These are phyloP conservation scores for Acanthurus lineatus DNA, from an alignment of 2,797 vertebrate species.

Conservation along the genomic window DNA sequence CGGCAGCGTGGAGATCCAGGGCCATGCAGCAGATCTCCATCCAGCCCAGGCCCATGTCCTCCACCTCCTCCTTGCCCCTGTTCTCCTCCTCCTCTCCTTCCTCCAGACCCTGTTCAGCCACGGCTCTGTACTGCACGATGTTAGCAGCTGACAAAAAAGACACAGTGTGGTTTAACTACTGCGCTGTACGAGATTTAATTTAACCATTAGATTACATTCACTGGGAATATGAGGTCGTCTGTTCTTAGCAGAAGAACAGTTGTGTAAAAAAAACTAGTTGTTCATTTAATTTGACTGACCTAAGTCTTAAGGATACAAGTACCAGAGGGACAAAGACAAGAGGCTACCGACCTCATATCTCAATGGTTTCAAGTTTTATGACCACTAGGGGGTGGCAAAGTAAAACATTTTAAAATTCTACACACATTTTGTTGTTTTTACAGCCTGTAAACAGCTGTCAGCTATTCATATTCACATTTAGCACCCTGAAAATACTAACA, in stretches of 20 bases:
- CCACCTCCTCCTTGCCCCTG: conserved; percentile 77
- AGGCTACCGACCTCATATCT: too few relatives aligned
- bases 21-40: conserved; percentile 91
- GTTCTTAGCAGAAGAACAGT: neutral
- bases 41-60: conserved; percentile 87
- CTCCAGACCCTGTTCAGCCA: conserved; percentile 81
- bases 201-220: neutral
- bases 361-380: too few relatives aligned
- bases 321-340: too few relatives aligned
- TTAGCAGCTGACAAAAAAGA: conserved; percentile 87
- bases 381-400: neutral
- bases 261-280: neutral
- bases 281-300: neutral
- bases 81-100: conserved; percentile 84
- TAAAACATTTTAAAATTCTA: neutral
- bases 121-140: conserved; percentile 91
- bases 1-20: conserved; percentile 89
- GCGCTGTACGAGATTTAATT: neutral
- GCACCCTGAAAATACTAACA: neutral
- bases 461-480: neutral
- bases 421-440: neutral
- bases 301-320: neutral
- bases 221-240: neutral
- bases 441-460: neutral
- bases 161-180: neutral